Percentiles rank a stretch among this genome's conserved stretches.
Conservation (phyloP, 2,888 invertebrate genomes). For the Calliscelio sp. region DNA sequence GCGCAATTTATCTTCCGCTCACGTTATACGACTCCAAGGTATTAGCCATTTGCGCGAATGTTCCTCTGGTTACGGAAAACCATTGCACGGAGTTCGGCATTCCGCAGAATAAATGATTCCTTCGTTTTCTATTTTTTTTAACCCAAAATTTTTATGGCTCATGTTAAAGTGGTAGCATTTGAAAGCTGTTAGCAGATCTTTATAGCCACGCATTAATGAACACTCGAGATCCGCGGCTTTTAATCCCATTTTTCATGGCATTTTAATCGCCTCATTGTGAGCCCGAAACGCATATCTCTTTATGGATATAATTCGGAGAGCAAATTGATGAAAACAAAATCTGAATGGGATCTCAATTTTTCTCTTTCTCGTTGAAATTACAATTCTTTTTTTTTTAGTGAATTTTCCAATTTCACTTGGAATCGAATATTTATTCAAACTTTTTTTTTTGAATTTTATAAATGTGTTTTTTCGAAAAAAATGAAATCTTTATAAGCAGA, state of each 20-base stretch:
- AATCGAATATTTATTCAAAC: too few species aligned
- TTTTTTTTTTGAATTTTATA: too few species aligned
- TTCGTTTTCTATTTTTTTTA: constrained; percentile 65
- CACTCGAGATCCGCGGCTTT: constrained; percentile 32
- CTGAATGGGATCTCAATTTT: constrained; percentile 31
- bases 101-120: constrained; percentile 68
- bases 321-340: too few species aligned
- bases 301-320: too few species aligned
- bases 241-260: constrained; percentile 11
- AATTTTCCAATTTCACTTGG: too few species aligned
- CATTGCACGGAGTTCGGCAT: constrained; percentile 70
- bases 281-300: too few species aligned
- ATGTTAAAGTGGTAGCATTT: constrained; percentile 54
- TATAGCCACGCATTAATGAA: constrained; percentile 58
- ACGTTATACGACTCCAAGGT: constrained; percentile 71
- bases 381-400: too few species aligned
- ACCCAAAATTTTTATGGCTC: constrained; percentile 71
- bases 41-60: constrained; percentile 71
- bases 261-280: constrained; percentile 18
- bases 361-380: constrained; percentile 49
- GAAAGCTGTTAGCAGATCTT: constrained; percentile 63
- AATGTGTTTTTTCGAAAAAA: too few species aligned
- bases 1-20: constrained; percentile 73
- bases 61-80: constrained; percentile 70
- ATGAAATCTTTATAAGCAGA: too few species aligned